A percentile compares a stretch with the other conserved stretches of the same genome.
phyloP scores from a whole-genome alignment of 2,888 invertebrate genomes.

The Apotomis turbidana region DNA sequence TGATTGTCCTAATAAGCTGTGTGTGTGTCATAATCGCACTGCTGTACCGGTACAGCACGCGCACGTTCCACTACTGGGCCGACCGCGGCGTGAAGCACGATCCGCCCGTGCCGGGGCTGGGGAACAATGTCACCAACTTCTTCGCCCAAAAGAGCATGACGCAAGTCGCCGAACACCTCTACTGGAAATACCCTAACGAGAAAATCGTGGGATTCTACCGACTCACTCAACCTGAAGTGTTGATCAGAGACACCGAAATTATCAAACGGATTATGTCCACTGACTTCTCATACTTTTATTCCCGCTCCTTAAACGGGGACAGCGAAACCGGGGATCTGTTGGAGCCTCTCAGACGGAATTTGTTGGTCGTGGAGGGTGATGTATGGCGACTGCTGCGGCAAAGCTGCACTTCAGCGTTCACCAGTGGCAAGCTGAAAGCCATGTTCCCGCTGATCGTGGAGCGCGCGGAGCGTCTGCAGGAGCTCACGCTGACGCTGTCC shows the following conservation, averaged over 20 bases:
- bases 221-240: constrained; percentile 26
- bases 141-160: constrained; percentile 30
- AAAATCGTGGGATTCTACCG: constrained; percentile 37
- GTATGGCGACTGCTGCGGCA: constrained; percentile 63
- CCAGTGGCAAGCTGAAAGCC: constrained; percentile 61
- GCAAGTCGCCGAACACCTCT: constrained; percentile 23
- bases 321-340: constrained; percentile 5
- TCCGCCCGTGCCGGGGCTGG: constrained; percentile 33
- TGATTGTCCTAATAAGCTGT: constrained; percentile 17
- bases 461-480: constrained; percentile 59
- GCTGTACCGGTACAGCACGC: constrained; percentile 35
- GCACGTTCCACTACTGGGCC: constrained; percentile 35
- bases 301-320: constrained; percentile 20
- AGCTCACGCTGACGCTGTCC: constrained; percentile 48
- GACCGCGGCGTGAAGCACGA: constrained; percentile 33
- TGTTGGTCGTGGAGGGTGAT: constrained; percentile 66
- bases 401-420: constrained; percentile 64
- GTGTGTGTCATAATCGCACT: constrained; percentile 13
- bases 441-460: constrained; percentile 67
- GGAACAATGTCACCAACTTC: constrained; percentile 24
- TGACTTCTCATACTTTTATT: constrained; percentile 35
- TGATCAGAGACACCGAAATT: constrained; percentile 35
- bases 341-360: constrained; percentile 40
- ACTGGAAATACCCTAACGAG: constrained; percentile 29
- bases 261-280: constrained; percentile 25